Conservation (phyloP, 2,113 vertebrate species). For the Excalfactoria chinensis region DNA sequence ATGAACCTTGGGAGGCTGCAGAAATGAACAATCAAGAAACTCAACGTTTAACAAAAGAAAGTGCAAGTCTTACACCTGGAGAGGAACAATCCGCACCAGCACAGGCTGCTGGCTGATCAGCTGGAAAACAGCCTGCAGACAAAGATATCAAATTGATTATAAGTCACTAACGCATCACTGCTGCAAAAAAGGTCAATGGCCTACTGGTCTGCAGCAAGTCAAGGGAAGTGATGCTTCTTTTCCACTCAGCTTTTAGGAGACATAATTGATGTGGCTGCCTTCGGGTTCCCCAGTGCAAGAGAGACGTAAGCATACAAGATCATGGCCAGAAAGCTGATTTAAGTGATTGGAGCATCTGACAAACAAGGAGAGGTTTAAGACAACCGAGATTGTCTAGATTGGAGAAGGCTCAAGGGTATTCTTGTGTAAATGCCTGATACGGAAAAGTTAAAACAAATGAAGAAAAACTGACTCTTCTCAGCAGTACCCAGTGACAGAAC, state of each 20-base stretch:
- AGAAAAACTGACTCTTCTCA: neutral
- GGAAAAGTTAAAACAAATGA: neutral
- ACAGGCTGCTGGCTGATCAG: neutral
- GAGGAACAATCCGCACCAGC: neutral
- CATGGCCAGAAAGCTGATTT: neutral
- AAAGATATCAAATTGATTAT: accelerated
- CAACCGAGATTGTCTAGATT: neutral
- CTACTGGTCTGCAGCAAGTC: neutral
- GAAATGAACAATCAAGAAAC: neutral
- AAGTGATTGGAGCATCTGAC: neutral
- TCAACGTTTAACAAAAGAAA: neutral
- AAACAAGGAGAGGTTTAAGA: neutral
- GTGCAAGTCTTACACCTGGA: neutral
- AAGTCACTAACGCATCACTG: accelerated
- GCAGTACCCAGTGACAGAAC: neutral
- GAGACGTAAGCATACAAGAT: neutral
- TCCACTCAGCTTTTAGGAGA: neutral
- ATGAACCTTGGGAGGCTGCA: neutral
- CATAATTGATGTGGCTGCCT: neutral
- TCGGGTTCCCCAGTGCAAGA: neutral
- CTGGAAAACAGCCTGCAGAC: neutral
- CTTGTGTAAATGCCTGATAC: neutral
- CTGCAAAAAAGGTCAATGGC: neutral
- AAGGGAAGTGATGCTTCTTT: neutral
- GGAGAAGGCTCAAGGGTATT: neutral